Evolutionary conservation across 92 coral and sea anemone genomes (phyloP).

Genomic region (Epizoanthus stellaris): DNA sequence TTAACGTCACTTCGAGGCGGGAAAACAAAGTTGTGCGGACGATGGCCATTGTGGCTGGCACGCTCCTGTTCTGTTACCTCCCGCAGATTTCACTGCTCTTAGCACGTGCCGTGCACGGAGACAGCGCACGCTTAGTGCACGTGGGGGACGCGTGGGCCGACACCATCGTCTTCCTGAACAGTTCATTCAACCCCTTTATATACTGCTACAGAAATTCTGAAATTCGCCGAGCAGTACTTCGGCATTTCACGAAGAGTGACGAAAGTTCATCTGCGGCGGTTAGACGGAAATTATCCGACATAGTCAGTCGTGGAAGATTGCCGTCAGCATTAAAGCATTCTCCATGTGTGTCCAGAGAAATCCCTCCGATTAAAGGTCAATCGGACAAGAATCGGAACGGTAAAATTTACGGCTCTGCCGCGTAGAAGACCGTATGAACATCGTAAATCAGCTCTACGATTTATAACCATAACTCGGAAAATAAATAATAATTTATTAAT

Average conservation of each 20-base stretch:
- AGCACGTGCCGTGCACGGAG: constrained; percentile 45
- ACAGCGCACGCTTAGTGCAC: constrained; percentile 31
- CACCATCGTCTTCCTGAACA: constrained; percentile 52
- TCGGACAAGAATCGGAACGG: too few relatives aligned
- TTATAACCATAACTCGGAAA: too few relatives aligned
- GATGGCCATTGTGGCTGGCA: constrained; percentile 27
- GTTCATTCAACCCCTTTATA: constrained; percentile 52
- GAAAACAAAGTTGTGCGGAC: constrained; percentile 47
- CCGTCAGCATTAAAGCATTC: too few relatives aligned
- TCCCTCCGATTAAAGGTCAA: too few relatives aligned
- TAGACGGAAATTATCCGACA: neutral
- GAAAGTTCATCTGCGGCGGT: neutral
- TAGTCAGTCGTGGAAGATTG: too few relatives aligned
- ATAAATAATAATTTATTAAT: too few relatives aligned
- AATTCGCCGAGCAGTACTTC: constrained; percentile 33
- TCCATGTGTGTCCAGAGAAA: too few relatives aligned
- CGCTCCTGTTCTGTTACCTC: constrained; percentile 42
- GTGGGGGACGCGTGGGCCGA: constrained; percentile 52
- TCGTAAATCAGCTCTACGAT: too few relatives aligned
- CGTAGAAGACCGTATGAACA: too few relatives aligned
- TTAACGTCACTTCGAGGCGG: neutral
- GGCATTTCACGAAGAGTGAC: neutral
- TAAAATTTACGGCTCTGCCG: too few relatives aligned
- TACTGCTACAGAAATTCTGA: constrained; percentile 52
- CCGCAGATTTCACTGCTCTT: constrained; percentile 45